Evolutionary conservation across 2,888 invertebrate species (phyloP).

Genomic region (Microplitis deprimator): DNA sequence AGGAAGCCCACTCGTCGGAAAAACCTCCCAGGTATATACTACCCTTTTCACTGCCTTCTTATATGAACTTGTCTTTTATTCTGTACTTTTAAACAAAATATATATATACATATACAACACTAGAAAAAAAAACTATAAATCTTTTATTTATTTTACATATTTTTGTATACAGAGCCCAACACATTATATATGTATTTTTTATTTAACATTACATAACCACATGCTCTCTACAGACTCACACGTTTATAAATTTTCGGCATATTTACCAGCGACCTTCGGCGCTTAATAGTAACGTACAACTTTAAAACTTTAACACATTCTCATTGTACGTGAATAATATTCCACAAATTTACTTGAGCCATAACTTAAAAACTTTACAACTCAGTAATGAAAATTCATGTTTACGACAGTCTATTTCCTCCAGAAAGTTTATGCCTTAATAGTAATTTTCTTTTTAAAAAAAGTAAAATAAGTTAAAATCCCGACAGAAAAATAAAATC

Average conservation of each 20-base stretch:
- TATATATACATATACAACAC: background rate
- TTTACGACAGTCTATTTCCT: background rate
- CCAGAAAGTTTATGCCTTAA: background rate
- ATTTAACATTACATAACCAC: background rate
- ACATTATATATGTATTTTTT: background rate
- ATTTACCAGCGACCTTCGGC: background rate
- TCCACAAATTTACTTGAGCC: constrained; percentile 9
- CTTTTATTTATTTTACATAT: background rate
- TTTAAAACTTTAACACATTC: background rate
- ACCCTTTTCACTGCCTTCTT: constrained; percentile 18
- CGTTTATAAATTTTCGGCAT: background rate
- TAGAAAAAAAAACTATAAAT: constrained; percentile 9
- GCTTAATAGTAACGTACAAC: background rate
- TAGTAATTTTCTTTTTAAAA: background rate
- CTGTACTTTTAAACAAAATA: constrained; percentile 15
- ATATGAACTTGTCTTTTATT: constrained; percentile 11
- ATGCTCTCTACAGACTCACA: background rate
- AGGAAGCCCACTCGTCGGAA: constrained; percentile 25
- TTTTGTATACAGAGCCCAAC: background rate
- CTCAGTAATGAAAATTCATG: constrained; percentile 12
- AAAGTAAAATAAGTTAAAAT: background rate
- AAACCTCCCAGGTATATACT: constrained; percentile 28
- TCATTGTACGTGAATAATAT: constrained; percentile 8
- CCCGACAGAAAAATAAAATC: background rate
- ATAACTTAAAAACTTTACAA: constrained; percentile 21